These are phyloP conservation scores for Planiliza haematocheilus DNA, from an alignment of 2,113 vertebrate genomes.

Conservation along the genomic window DNA sequence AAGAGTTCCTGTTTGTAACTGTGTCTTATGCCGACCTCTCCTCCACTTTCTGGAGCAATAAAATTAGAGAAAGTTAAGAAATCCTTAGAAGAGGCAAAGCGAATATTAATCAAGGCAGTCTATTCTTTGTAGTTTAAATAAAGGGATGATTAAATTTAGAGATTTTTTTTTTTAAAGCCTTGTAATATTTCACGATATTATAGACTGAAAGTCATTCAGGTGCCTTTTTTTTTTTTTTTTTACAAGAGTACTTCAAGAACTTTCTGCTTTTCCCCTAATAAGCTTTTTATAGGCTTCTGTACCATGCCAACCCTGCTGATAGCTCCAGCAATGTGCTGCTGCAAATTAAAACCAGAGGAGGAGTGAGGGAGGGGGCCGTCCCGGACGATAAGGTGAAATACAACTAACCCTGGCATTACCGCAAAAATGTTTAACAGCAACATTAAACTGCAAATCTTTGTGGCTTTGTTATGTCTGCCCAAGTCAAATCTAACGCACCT, in stretches of 20 bases:
- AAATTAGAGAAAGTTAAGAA: neutral
- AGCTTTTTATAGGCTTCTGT: conserved; percentile 42
- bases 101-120: conserved; percentile 1
- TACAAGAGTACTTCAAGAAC: conserved; percentile 18
- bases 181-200: conserved; percentile 1
- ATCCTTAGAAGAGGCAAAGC: neutral
- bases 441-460: conserved; percentile 56
- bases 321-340: conserved; percentile 23
- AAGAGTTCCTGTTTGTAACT: conserved; percentile 6
- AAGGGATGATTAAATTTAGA: neutral
- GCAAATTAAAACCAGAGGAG: conserved; percentile 65
- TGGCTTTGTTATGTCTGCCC: conserved; percentile 51
- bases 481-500: conserved; percentile 61
- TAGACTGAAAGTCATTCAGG: conserved; percentile 1
- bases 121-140: neutral
- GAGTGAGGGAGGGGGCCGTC: conserved; percentile 22
- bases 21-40: neutral
- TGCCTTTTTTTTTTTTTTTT: conserved; percentile 10
- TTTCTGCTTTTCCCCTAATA: conserved; percentile 40
- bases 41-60: neutral
- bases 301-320: conserved; percentile 25
- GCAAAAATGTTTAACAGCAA: conserved; percentile 47
- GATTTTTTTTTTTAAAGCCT: neutral
- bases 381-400: conserved; percentile 36
- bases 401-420: conserved; percentile 36